Percentiles rank a stretch among this genome's conserved stretches.
phyloP scores from a whole-genome alignment of 1,140 invertebrate species.

The Drosophila pectinifera region DNA sequence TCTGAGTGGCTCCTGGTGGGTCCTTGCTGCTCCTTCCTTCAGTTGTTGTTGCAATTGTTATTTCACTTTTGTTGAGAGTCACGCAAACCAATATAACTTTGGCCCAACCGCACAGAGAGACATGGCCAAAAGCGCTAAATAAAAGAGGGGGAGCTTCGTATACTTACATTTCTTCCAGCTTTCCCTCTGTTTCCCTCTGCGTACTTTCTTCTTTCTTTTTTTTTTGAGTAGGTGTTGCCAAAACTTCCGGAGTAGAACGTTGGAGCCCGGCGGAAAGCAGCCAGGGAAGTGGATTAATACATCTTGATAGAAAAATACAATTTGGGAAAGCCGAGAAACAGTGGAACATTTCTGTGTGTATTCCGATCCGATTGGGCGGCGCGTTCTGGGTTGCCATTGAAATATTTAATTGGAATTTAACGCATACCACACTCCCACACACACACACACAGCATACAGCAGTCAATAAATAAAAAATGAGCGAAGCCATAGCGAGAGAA shows the following conservation, averaged over 20 bases:
- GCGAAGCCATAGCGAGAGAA: conserved; percentile 32
- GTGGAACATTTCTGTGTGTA: conserved; percentile 36
- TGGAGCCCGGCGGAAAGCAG: conserved; percentile 41
- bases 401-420: conserved; percentile 84
- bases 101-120: conserved; percentile 77
- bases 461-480: conserved; percentile 77
- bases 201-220: conserved; percentile 17
- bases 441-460: conserved; percentile 10
- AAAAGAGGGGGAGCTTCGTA: conserved; percentile 10
- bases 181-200: conserved; percentile 11
- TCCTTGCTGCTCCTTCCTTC: background rate
- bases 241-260: conserved; percentile 66
- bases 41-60: conserved; percentile 73
- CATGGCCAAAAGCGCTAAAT: conserved; percentile 62
- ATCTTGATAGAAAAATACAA: conserved; percentile 72
- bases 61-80: conserved; percentile 82
- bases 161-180: conserved; percentile 28
- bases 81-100: conserved; percentile 84
- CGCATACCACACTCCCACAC: conserved; percentile 60
- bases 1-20: conserved; percentile 10
- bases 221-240: conserved; percentile 81
- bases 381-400: conserved; percentile 59
- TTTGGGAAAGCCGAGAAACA: conserved; percentile 47
- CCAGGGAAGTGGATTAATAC: conserved; percentile 78
- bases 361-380: conserved; percentile 42